Base-by-base conservation (phyloP, 2,113 vertebrate species). In the Cervus canadensis region DNA sequence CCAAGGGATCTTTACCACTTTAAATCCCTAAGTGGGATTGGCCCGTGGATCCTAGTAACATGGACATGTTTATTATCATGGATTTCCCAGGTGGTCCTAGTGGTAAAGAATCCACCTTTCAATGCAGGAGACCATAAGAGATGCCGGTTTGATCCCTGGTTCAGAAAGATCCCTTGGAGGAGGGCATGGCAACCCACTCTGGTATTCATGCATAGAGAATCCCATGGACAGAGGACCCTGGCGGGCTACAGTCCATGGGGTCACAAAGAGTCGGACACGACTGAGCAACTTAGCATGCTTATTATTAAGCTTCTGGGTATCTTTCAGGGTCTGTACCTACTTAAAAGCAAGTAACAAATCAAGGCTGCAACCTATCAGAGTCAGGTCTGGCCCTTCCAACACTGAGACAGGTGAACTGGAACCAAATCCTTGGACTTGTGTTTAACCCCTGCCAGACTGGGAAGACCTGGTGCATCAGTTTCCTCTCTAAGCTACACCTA, bases 21-120 rank as follows among this genome's bases (percentile, higher is more conserved):
- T 60, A 1, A 45, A 0, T 6, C 28, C 45, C 59, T 3, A 16
- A 2, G 11, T 0, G 12, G 57, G 40, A n/a, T 0, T 26, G 26
- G 16, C 59, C 30, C 28, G 17, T 14, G 78, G 87, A 19, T 16
- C 57, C 85, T 62, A 25, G 9, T 9, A 9, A 52, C 40, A 11
- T 2, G 4, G 19, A 6, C 0, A 0, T 14, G 5, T 40, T 59
- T 43, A 13, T 30, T n/a, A 6, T 25, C 19, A 8, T 71, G 64
- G n/a, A 17, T 21, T 71, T 71, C n/a, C 64, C 64, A 71, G 64
- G n/a, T 36, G 64, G n/a, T 36, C 9, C 17, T 36, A 71, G 64
- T 71, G n/a, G n/a, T 36, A 36, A 36, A 71, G n/a, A 71, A 71
- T 19, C 17, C n/a, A 36, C 64, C 64, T 71, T 71, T 71, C 64